Percentiles rank a stretch among this genome's conserved stretches.
These are phyloP conservation scores for Coryphaenoides rupestris DNA, from an alignment of 2,113 vertebrate species.

Conservation along the genomic window DNA sequence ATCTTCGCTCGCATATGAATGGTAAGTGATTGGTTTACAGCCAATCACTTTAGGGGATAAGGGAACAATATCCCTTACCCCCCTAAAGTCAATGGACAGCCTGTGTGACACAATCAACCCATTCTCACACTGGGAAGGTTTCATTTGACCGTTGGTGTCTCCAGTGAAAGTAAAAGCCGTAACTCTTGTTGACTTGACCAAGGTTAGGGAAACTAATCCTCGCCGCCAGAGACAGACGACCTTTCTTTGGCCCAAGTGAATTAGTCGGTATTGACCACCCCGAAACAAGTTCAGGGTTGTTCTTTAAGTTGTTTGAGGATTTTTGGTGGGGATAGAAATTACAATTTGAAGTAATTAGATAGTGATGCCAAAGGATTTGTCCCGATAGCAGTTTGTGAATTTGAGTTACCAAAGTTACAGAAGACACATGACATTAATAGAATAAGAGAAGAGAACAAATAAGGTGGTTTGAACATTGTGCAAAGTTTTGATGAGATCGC, in stretches of 20 bases:
- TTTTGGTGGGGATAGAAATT: no score
- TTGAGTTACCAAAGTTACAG: no score
- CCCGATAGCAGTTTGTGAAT: no score
- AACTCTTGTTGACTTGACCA: slow-evolving; percentile 11
- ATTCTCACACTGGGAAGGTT: slow-evolving; percentile 30
- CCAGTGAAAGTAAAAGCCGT: slow-evolving; percentile 25
- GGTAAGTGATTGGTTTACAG: slow-evolving; percentile 21
- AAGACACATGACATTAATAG: no score
- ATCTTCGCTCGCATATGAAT: not conserved
- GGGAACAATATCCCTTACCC: slow-evolving; percentile 50
- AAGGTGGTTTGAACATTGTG: no score
- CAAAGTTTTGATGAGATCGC: no score
- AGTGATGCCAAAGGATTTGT: no score
- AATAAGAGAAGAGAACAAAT: no score
- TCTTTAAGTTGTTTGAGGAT: not conserved
- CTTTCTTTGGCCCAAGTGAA: slow-evolving; percentile 42
- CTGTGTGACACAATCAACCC: slow-evolving; percentile 55
- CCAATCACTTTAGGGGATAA: slow-evolving; percentile 17
- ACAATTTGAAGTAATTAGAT: no score
- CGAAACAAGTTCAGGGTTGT: not conserved
- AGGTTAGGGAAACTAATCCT: slow-evolving; percentile 11
- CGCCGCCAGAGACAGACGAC: slow-evolving; percentile 29
- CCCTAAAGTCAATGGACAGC: slow-evolving; percentile 47
- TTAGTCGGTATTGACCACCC: slow-evolving; percentile 5
- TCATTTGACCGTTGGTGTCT: slow-evolving; percentile 36